Evolutionary conservation across 2,113 vertebrate genomes (phyloP), one percentile per base, ranked within the genome.

Genomic region (Silurus meridionalis): DNA sequence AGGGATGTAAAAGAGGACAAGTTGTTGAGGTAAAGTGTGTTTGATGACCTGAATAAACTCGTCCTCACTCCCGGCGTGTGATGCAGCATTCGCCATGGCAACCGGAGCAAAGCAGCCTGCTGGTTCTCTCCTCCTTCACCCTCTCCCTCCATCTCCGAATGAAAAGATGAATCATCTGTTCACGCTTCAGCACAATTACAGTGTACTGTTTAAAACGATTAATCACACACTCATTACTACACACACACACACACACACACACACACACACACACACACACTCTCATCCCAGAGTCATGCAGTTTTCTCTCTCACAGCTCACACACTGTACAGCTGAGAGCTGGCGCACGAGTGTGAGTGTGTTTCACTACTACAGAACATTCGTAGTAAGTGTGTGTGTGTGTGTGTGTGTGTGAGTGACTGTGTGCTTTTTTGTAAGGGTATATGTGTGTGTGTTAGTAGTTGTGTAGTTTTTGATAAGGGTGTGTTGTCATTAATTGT

Each of bases 31-130:
- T 75, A 50, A 52, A 75, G 72, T 52, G 48, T n/a, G 72, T n/a
- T 23, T 10, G 10, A 4, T 75, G 72, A 75, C 48, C 72, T 75
- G 72, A 75, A 75, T 75, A 75, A 75, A 74, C 19, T 50, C 71
- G 5, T 14, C 5, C 25, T 28, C 64, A 67, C 25, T 15, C 66
- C 9, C 63, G 82, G 60, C 28, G 23, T 37, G 82, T 71, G 69
- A 82, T 81, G 79, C 77, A 66, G 80, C 57, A 28, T 64, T 89
- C 52, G 25, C 79, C 82, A 89, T 89, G 88, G 85, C 85, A 87
- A 87, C 88, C 15, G 8, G 66, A 28, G 11, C 4, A 46, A 48
- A 64, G 21, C 37, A 9, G 13, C 19, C 60, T 50, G 48, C 37
- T 64, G 37, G 37, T 48, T 37, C 3, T 48, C 21, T 80, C 19